Percentiles rank a stretch among this genome's conserved stretches.
These are phyloP conservation scores for Helarctos malayanus DNA, from an alignment of 2,797 vertebrate species.

Conservation along the genomic window DNA sequence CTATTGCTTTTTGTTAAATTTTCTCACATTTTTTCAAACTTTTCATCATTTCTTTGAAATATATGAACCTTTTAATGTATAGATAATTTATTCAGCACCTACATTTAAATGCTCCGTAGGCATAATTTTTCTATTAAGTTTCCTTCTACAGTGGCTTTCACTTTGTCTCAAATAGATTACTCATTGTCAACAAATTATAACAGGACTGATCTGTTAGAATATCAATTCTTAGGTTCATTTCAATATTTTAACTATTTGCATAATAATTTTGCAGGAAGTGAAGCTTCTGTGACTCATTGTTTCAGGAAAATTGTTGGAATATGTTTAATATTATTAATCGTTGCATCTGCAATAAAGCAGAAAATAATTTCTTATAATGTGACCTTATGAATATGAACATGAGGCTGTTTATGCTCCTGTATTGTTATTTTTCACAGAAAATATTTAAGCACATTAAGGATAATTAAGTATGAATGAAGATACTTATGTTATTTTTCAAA, in stretches of 20 bases:
- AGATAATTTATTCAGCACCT: conserved; percentile 90
- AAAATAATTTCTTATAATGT: conserved; percentile 75
- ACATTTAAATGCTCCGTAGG: conserved; percentile 89
- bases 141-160: conserved; percentile 88
- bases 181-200: conserved; percentile 89
- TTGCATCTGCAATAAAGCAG: conserved; percentile 61
- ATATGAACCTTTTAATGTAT: conserved; percentile 89
- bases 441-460: conserved; percentile 73
- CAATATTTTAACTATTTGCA: conserved; percentile 89
- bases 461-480: conserved; percentile 72
- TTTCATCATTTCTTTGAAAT: conserved; percentile 88
- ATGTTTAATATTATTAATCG: conserved; percentile 73
- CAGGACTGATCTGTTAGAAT: conserved; percentile 82
- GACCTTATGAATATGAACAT: conserved; percentile 64
- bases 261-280: conserved; percentile 78
- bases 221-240: conserved; percentile 86
- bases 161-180: conserved; percentile 89
- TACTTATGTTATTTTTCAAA: conserved; percentile 69
- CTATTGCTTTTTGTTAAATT: conserved; percentile 87
- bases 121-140: conserved; percentile 89
- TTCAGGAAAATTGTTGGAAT: conserved; percentile 74
- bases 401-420: conserved; percentile 65
- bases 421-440: conserved; percentile 76
- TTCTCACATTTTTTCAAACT: conserved; percentile 84
- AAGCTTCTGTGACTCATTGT: conserved; percentile 79